Percentiles rank a stretch among this genome's conserved stretches.
Conservation (phyloP, 2,888 invertebrate genomes). For the Scaptodrosophila latifasciaeformis region DNA sequence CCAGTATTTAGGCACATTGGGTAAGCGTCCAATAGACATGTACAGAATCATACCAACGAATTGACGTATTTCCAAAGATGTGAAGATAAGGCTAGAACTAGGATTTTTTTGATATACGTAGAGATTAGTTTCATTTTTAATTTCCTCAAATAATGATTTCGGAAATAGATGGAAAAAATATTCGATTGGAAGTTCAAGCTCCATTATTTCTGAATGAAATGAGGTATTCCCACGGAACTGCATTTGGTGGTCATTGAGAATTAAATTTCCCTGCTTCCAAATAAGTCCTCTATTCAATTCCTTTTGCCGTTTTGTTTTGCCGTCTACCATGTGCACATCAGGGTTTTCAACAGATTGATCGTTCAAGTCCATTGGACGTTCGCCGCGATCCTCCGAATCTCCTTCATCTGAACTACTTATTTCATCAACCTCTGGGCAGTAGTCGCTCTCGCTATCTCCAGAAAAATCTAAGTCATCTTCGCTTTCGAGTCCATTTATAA, state of each 20-base stretch:
- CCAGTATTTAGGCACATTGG: conserved; percentile 3
- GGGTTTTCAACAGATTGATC: conserved; percentile 2
- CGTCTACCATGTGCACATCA: conserved; percentile 1
- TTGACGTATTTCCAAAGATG: conserved; percentile 1
- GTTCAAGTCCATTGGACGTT: conserved; percentile 1
- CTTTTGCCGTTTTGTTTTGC: conserved; percentile 2
- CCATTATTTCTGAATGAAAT: conserved; percentile 5
- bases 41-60: too few species aligned
- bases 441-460: conserved; percentile 7
- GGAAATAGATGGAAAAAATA: conserved; percentile 4
- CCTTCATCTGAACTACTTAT: conserved; percentile 2
- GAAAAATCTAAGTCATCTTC: conserved; percentile 8
- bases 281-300: not conserved
- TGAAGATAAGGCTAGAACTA: not conserved
- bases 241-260: conserved; percentile 4
- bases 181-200: conserved; percentile 3
- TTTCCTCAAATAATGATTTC: conserved; percentile 6
- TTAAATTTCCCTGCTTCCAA: conserved; percentile 8
- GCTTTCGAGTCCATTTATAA: conserved; percentile 6
- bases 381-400: conserved; percentile 4
- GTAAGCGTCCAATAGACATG: too few species aligned
- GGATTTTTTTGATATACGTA: conserved; percentile 3
- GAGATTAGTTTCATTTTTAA: not conserved
- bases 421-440: conserved; percentile 4
- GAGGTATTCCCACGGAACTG: conserved; percentile 1